Conservation (phyloP, 2,113 vertebrate genomes). For the Stomatorhinus ivindoensis region DNA sequence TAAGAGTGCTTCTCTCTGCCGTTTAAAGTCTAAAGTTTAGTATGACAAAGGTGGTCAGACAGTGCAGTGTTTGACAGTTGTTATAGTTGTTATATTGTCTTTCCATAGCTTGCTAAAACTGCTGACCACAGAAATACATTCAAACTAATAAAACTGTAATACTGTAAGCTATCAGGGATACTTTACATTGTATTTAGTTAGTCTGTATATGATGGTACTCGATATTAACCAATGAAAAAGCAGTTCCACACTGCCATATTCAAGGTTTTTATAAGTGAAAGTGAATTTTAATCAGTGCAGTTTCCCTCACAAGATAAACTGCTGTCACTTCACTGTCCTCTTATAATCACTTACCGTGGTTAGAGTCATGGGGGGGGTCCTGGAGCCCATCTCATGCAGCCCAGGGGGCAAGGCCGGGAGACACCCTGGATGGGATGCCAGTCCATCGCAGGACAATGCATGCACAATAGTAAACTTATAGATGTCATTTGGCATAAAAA, state of each 20-base stretch:
- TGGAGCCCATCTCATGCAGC: background rate
- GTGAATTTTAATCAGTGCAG: background rate
- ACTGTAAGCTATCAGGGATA: background rate
- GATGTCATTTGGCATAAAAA: background rate
- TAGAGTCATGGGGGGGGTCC: background rate
- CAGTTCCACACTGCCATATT: background rate
- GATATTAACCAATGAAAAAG: background rate
- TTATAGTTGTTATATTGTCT: background rate
- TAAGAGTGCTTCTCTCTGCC: background rate
- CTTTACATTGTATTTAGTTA: background rate
- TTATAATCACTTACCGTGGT: background rate
- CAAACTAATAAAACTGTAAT: background rate
- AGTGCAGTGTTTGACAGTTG: background rate
- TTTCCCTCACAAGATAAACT: background rate
- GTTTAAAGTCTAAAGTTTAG: background rate
- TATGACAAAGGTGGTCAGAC: background rate
- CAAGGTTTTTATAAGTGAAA: background rate
- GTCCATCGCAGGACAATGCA: background rate
- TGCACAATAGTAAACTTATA: background rate
- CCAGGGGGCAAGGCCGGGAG: background rate
- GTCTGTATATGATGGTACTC: background rate
- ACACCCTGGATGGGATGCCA: background rate
- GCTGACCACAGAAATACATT: background rate
- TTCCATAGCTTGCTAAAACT: background rate
- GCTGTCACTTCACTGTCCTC: background rate